Evolutionary conservation across 1,140 invertebrate genomes (phyloP).

Genomic region (Sarcophaga bullata): DNA sequence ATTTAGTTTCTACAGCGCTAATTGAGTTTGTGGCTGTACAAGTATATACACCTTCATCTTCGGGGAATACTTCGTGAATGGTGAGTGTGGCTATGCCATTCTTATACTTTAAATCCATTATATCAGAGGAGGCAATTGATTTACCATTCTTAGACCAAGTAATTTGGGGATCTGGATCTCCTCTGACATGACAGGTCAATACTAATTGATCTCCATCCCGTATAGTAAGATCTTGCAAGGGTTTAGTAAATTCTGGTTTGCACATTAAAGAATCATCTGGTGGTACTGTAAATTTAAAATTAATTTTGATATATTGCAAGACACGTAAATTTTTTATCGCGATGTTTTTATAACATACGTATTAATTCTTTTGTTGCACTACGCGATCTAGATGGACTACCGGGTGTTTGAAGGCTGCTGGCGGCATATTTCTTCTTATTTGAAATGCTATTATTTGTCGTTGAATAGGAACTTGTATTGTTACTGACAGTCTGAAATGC

Average conservation of each 20-base stretch:
- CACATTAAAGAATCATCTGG: conserved; percentile 86
- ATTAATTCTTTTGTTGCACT: conserved; percentile 91
- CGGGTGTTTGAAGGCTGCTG: conserved; percentile 72
- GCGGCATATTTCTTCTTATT: conserved; percentile 82
- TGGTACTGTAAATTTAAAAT: conserved; percentile 70
- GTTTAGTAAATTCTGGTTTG: conserved; percentile 81
- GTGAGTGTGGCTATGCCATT: conserved; percentile 84
- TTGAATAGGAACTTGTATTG: conserved; percentile 50
- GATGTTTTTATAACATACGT: conserved; percentile 70
- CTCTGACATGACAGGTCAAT: conserved; percentile 81
- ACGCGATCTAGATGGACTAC: conserved; percentile 82
- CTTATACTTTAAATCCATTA: conserved; percentile 91
- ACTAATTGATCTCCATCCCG: conserved; percentile 85
- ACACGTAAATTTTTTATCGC: conserved; percentile 22
- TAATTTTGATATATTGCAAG: conserved; percentile 21
- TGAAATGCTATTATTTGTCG: conserved; percentile 43
- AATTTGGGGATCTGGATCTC: conserved; percentile 91
- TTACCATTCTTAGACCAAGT: conserved; percentile 87
- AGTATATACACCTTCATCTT: conserved; percentile 89
- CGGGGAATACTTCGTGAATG: conserved; percentile 92
- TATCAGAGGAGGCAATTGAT: conserved; percentile 79
- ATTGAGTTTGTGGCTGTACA: conserved; percentile 92
- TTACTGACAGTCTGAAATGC: conserved; percentile 47
- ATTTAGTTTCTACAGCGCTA: conserved; percentile 82
- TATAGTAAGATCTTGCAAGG: conserved; percentile 76